Percentiles rank a stretch among this genome's conserved stretches.
These are phyloP conservation scores for Thera obeliscata DNA, from an alignment of 2,888 invertebrate species.

Conservation along the genomic window DNA sequence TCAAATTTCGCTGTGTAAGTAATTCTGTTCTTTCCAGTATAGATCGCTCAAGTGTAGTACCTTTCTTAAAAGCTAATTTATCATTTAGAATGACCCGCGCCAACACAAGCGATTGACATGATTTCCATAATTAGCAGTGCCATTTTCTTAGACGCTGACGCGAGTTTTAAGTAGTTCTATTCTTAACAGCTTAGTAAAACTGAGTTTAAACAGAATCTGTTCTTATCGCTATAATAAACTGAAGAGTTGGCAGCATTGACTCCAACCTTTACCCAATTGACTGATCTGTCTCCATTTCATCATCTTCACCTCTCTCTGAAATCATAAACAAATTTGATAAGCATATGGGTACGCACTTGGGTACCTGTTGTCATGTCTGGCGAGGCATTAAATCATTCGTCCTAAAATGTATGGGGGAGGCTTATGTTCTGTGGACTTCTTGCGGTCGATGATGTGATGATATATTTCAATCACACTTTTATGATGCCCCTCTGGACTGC, in stretches of 20 bases:
- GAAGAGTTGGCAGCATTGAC: constrained; percentile 27
- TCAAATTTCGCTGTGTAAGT: constrained; percentile 20
- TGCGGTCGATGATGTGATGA: no score
- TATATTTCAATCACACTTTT: not conserved
- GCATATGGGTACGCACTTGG: not conserved
- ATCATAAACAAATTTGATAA: constrained; percentile 50
- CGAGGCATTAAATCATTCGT: no score
- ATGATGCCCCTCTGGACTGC: not conserved
- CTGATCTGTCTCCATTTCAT: constrained; percentile 79
- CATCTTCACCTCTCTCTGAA: constrained; percentile 76
- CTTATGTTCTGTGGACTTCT: no score
- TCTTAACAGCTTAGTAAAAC: constrained; percentile 62
- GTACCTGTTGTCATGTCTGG: not conserved
- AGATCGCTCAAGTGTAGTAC: constrained; percentile 61
- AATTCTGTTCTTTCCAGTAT: constrained; percentile 54
- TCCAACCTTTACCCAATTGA: constrained; percentile 58
- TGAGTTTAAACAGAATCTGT: constrained; percentile 48
- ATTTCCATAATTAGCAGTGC: no score
- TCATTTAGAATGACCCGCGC: not conserved
- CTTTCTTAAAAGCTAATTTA: constrained; percentile 52
- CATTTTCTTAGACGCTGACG: no score
- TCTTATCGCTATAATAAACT: constrained; percentile 53
- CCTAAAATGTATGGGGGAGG: no score
- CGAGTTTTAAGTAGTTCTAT: constrained; percentile 50
- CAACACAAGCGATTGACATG: no score